Evolutionary conservation across 2,888 invertebrate species (phyloP).

Genomic region (Scaptomyza polygonia): DNA sequence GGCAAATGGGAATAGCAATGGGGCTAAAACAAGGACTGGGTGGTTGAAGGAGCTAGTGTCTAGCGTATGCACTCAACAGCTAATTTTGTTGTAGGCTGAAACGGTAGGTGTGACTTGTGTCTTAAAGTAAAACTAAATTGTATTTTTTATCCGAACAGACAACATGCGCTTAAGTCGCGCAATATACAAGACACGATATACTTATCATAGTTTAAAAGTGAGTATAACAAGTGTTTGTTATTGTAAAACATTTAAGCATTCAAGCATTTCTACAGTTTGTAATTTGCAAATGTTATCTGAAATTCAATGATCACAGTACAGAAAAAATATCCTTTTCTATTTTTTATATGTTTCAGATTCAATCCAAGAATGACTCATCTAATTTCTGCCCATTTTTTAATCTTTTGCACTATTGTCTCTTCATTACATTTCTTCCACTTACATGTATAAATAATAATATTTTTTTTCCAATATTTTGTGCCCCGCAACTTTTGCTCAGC

Average conservation of each 20-base stretch:
- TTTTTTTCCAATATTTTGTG: slow-evolving; percentile 52
- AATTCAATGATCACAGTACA: no score
- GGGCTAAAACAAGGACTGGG: not conserved
- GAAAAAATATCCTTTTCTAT: no score
- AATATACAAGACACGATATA: not conserved
- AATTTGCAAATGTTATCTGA: no score
- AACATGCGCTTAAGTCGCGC: slow-evolving; percentile 33
- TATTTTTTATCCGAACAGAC: slow-evolving; percentile 52
- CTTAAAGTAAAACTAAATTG: slow-evolving; percentile 51
- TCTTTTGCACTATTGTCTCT: not conserved
- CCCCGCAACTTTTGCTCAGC: slow-evolving; percentile 51
- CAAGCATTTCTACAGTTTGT: no score
- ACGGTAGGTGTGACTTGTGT: slow-evolving; percentile 51
- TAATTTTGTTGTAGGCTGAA: slow-evolving; percentile 58
- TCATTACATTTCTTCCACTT: not conserved
- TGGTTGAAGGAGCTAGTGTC: slow-evolving; percentile 1
- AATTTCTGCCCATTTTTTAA: no score
- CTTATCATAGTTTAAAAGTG: not conserved
- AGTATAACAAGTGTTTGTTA: not conserved
- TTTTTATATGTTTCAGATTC: no score
- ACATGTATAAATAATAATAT: slow-evolving; percentile 21
- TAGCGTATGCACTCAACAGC: slow-evolving; percentile 41
- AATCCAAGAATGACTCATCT: no score
- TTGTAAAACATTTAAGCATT: not conserved
- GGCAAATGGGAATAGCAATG: not conserved